Evolutionary conservation across 2,888 invertebrate species (phyloP).

Genomic region (Brachynemurus nebulosus): DNA sequence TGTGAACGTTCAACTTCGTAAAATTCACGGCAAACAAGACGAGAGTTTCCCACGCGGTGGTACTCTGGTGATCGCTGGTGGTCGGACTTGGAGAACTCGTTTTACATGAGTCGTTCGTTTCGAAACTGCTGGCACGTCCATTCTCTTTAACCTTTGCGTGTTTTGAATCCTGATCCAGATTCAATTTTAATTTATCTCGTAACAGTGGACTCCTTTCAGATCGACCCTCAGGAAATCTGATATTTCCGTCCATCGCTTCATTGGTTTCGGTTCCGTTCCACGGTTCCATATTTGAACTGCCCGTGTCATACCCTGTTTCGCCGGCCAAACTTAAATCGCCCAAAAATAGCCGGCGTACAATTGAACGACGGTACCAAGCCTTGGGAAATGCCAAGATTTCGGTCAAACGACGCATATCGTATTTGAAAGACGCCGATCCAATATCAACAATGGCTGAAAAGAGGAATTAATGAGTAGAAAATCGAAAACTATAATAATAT

Average conservation of each 20-base stretch:
- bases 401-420: slow-evolving; percentile 92
- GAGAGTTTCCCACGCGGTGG: slow-evolving; percentile 87
- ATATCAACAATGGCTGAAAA: slow-evolving; percentile 81
- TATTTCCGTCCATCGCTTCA: background rate
- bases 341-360: slow-evolving; percentile 81
- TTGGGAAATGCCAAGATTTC: slow-evolving; percentile 97
- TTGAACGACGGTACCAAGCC: slow-evolving; percentile 94
- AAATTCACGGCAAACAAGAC: slow-evolving; percentile 94
- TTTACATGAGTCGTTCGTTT: slow-evolving; percentile 36
- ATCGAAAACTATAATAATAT: no score
- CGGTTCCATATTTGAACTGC: background rate
- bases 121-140: slow-evolving; percentile 42
- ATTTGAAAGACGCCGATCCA: slow-evolving; percentile 92
- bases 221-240: background rate
- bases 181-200: slow-evolving; percentile 42
- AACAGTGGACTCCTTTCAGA: slow-evolving; percentile 23
- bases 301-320: slow-evolving; percentile 11
- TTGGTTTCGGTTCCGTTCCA: slow-evolving; percentile 1
- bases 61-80: slow-evolving; percentile 46
- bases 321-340: slow-evolving; percentile 69
- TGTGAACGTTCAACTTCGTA: slow-evolving; percentile 88
- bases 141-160: slow-evolving; percentile 37
- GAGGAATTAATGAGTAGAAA: slow-evolving; percentile 5
- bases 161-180: slow-evolving; percentile 37
- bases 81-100: slow-evolving; percentile 39